Percentiles rank a stretch among this genome's conserved stretches.
phyloP scores from a whole-genome alignment of 1,140 invertebrate genomes.

The Trichonephila clavata region DNA sequence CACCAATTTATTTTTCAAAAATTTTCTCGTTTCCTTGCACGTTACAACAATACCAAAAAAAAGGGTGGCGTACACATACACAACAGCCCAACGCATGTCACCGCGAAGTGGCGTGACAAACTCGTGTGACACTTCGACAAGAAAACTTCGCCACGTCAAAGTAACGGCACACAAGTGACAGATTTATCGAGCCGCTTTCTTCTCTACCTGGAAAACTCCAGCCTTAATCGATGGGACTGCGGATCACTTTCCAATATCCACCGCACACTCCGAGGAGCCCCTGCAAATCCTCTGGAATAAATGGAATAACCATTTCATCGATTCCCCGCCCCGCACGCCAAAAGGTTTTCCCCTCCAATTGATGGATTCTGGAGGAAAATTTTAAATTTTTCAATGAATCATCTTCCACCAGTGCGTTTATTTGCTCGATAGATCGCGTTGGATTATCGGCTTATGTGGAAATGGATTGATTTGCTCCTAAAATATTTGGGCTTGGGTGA shows the following conservation, averaged over 20 bases:
- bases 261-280: too few species aligned
- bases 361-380: conserved; percentile 18
- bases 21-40: background rate
- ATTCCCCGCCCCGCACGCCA: background rate
- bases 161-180: conserved; percentile 5
- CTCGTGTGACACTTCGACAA: conserved; percentile 13
- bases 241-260: conserved; percentile 31
- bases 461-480: conserved; percentile 10
- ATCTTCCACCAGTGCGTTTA: background rate
- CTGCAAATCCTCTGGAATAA: background rate
- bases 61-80: background rate
- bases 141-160: conserved; percentile 34
- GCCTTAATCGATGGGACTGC: background rate
- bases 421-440: background rate
- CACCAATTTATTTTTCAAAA: background rate
- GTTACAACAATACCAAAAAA: background rate
- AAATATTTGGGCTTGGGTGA: background rate
- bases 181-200: background rate
- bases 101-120: background rate
- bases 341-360: background rate
- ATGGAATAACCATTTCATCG: conserved; percentile 32
- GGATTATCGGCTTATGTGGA: conserved; percentile 11
- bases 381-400: conserved; percentile 20
- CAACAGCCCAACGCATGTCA: background rate
- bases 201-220: background rate